Evolutionary conservation across 2,888 invertebrate genomes (phyloP).

Genomic region (Dryococelus australis): DNA sequence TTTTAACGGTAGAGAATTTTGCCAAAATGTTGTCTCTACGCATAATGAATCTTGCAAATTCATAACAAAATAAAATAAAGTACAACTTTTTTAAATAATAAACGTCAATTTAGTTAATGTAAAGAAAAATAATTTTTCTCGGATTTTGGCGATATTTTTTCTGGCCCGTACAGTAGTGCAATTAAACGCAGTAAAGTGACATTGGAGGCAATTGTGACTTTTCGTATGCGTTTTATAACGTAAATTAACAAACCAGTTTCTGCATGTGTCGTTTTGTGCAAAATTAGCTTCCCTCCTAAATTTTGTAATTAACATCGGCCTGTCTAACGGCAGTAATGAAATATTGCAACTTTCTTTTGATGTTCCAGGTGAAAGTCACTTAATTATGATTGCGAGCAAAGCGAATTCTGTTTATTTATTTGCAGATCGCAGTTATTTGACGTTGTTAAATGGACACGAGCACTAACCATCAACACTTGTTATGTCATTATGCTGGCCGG

Average conservation of each 20-base stretch:
- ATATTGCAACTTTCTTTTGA: conserved; percentile 7
- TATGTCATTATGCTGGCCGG: background rate
- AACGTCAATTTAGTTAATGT: no score
- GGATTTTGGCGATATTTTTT: no score
- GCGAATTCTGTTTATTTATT: background rate
- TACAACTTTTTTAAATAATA: no score
- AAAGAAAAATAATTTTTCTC: no score
- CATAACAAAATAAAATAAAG: no score
- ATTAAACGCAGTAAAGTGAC: background rate
- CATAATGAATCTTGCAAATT: no score
- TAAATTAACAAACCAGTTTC: background rate
- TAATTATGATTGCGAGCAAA: background rate
- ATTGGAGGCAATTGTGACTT: background rate
- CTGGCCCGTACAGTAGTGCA: no score
- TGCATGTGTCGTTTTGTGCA: no score
- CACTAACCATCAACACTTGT: background rate
- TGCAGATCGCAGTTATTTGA: conserved; percentile 16
- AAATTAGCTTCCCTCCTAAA: background rate
- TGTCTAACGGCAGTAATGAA: background rate
- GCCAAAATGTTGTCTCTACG: no score
- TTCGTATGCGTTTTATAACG: background rate
- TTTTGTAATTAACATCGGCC: background rate
- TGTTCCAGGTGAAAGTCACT: background rate
- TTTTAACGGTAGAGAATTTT: no score
- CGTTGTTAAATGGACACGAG: background rate